Percentiles rank a stretch among this genome's conserved stretches.
phyloP scores from a whole-genome alignment of 1,140 invertebrate species.

The Orchestia grillus region DNA sequence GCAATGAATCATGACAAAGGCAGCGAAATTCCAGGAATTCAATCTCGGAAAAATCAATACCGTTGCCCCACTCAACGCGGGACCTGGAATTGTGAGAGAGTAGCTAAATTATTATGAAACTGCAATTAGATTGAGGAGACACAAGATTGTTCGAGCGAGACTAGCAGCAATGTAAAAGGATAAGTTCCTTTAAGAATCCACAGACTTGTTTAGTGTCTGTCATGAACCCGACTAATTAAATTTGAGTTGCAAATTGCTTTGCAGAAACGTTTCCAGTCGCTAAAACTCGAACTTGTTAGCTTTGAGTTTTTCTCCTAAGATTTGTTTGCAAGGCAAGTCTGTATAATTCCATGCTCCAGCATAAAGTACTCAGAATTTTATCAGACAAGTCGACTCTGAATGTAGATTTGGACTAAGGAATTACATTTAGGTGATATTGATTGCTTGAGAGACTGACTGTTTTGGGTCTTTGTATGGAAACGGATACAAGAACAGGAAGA shows the following conservation, averaged over 20 bases:
- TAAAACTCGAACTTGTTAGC: neutral
- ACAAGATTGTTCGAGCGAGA: neutral
- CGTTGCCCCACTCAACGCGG: neutral
- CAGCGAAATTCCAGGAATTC: neutral
- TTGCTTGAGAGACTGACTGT: neutral
- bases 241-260: neutral
- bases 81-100: neutral
- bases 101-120: neutral
- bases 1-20: neutral
- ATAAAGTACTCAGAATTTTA: neutral
- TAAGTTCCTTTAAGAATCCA: neutral
- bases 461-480: neutral
- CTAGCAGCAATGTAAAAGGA: neutral
- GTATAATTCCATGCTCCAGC: too few species aligned
- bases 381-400: neutral
- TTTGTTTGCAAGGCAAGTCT: too few species aligned
- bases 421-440: neutral
- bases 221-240: neutral
- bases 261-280: neutral
- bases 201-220: neutral
- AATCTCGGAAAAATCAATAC: neutral
- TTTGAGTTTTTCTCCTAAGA: too few species aligned
- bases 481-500: neutral
- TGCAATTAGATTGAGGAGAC: neutral
- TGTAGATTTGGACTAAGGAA: neutral